Percentiles rank a stretch among this genome's conserved stretches.
These are phyloP conservation scores for Poecile montanus DNA, from an alignment of 2,797 vertebrate species.

Conservation along the genomic window DNA sequence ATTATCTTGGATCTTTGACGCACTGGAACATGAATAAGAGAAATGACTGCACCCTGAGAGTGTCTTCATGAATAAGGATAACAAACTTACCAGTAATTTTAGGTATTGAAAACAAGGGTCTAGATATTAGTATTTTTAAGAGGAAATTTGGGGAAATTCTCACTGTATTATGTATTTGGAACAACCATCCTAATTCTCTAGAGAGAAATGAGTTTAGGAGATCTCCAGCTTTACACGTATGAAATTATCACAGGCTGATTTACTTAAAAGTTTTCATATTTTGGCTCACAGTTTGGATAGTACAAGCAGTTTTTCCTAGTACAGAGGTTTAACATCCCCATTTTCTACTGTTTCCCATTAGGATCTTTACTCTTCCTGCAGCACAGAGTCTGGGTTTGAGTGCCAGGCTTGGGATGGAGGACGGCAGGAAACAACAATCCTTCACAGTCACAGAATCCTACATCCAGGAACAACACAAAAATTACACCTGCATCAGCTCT, in stretches of 20 bases:
- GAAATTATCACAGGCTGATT: background rate
- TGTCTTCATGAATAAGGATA: background rate
- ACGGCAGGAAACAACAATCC: background rate
- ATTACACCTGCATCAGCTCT: background rate
- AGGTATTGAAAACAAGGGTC: background rate
- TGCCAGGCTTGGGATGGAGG: background rate
- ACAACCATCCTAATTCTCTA: background rate
- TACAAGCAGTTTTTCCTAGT: background rate
- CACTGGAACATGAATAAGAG: background rate
- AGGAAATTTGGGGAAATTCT: background rate
- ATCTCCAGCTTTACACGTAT: background rate
- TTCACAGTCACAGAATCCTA: background rate
- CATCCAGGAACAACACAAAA: background rate
- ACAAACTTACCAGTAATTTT: background rate
- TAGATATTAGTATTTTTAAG: background rate
- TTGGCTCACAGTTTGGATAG: background rate
- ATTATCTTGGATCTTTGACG: background rate
- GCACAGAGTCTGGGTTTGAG: background rate
- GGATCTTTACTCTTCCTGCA: background rate
- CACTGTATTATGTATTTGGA: background rate
- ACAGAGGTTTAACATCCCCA: background rate
- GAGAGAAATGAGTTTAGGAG: background rate
- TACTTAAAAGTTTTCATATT: conserved; percentile 2
- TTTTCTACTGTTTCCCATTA: background rate
- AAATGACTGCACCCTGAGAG: background rate